Base-by-base conservation (phyloP, 2,888 invertebrate species). In the Neocrepidodera transversa region DNA sequence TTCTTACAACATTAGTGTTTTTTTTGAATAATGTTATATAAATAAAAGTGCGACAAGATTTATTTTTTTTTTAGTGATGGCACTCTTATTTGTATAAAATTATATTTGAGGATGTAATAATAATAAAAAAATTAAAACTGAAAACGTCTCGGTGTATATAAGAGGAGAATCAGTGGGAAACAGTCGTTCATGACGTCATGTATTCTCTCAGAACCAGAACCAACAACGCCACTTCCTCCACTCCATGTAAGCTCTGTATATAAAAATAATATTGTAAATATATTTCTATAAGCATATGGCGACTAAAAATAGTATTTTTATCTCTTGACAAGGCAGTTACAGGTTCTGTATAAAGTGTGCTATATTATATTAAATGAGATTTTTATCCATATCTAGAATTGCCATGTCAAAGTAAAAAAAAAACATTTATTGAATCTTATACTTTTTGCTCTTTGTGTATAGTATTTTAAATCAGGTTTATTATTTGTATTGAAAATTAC, bases 391-490 rank as follows among this genome's bases (percentile, higher is more conserved):
- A 80, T 80, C 79, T 76, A 74, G 75, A 77, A 74, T 78, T 79
- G 79, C 79, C 79, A 79, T 79, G 79, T 79, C 79, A 78, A 65
- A 71, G 73, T 70, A 71, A 71, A 73, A 76, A 74, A 73, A 76
- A 74, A 70, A 69, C 69, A 64, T 68, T 72, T 69, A 71, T 71
- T 73, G 74, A 76, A 77, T 74, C 74, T 73, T 74, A 74, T 76
- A 77, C 71, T 76, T 77, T n/a, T 78, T 75, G 77, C 78, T 78
- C 78, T 79, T 78, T 79, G 79, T 88, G 88, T 88, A 89, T 88
- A 89, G 88, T 88, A 88, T 88, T 89, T 88, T 87, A 88, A 78
- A 82, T 86, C 86, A 87, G 86, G 88, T 88, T 88, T 84, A 88
- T 88, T 88, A 88, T 88, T 88, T 88, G 88, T 88, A 88, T 88